These are phyloP conservation scores for Scotopteryx bipunctaria DNA, from an alignment of 2,888 invertebrate species.

Conservation along the genomic window DNA sequence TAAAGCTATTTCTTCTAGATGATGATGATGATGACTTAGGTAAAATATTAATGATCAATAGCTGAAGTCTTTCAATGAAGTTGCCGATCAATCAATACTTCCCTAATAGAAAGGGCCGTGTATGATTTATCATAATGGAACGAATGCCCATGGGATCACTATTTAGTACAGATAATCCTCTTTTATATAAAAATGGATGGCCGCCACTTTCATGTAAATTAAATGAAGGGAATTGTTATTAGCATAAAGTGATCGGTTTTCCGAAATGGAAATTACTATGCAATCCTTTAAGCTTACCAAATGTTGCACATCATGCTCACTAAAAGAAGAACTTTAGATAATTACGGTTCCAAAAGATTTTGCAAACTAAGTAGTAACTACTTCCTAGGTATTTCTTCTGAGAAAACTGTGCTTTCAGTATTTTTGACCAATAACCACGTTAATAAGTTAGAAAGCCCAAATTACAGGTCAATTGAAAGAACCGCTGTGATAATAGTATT, in stretches of 20 bases:
- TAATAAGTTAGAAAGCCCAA: too few relatives aligned
- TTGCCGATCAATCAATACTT: slow-evolving; percentile 42
- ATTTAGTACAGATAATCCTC: slow-evolving; percentile 75
- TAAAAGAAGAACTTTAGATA: too few relatives aligned
- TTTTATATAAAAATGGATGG: slow-evolving; percentile 78
- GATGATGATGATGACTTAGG: too few relatives aligned
- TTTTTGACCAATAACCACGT: too few relatives aligned
- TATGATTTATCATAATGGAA: slow-evolving; percentile 58
- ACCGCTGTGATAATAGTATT: background rate
- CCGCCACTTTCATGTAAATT: slow-evolving; percentile 76
- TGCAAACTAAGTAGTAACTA: too few relatives aligned
- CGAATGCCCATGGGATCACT: slow-evolving; percentile 69
- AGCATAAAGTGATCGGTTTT: slow-evolving; percentile 58
- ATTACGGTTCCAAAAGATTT: too few relatives aligned
- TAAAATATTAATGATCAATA: slow-evolving; percentile 12
- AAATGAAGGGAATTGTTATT: slow-evolving; percentile 67
- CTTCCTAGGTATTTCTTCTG: too few relatives aligned
- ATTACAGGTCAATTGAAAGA: too few relatives aligned
- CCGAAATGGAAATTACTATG: slow-evolving; percentile 47
- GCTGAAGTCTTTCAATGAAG: slow-evolving; percentile 26
- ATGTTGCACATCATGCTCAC: slow-evolving; percentile 42
- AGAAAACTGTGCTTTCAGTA: too few relatives aligned
- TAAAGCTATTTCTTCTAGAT: too few relatives aligned
- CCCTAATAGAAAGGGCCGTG: slow-evolving; percentile 51
- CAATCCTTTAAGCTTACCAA: slow-evolving; percentile 57